phyloP scores from a whole-genome alignment of 30 jellyfish, hydroid and myxozoan species.

The Aurelia coerulea region DNA sequence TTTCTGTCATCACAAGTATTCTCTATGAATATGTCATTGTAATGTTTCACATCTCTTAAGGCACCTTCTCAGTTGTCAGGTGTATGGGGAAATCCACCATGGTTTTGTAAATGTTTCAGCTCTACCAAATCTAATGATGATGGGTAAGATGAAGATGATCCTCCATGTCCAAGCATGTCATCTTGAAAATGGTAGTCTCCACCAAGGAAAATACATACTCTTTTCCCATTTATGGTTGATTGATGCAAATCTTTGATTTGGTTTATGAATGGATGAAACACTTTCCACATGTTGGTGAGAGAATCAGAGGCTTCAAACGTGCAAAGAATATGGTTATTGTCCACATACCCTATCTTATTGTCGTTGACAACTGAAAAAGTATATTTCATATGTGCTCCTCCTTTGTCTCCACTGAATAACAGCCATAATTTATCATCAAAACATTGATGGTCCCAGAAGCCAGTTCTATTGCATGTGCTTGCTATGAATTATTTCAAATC shows the following conservation, averaged over 20 bases:
- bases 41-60: background rate
- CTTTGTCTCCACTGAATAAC: too few species aligned
- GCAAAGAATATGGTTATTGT: background rate
- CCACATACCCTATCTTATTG: too few species aligned
- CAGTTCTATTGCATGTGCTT: too few species aligned
- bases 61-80: background rate
- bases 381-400: too few species aligned
- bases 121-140: background rate
- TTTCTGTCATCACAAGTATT: background rate
- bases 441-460: too few species aligned
- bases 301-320: constrained; percentile 24
- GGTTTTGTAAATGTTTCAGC: background rate
- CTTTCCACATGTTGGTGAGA: constrained; percentile 13
- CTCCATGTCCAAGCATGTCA: constrained; percentile 6
- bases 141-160: constrained; percentile 27
- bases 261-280: constrained; percentile 9
- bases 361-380: too few species aligned
- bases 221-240: background rate
- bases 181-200: constrained; percentile 2
- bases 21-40: background rate
- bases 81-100: background rate
- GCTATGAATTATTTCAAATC: too few species aligned
- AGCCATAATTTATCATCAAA: too few species aligned
- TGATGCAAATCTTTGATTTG: background rate
- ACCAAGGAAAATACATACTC: background rate